These are phyloP conservation scores for Xanthia togata DNA, from an alignment of 2,888 invertebrate species.

Conservation along the genomic window DNA sequence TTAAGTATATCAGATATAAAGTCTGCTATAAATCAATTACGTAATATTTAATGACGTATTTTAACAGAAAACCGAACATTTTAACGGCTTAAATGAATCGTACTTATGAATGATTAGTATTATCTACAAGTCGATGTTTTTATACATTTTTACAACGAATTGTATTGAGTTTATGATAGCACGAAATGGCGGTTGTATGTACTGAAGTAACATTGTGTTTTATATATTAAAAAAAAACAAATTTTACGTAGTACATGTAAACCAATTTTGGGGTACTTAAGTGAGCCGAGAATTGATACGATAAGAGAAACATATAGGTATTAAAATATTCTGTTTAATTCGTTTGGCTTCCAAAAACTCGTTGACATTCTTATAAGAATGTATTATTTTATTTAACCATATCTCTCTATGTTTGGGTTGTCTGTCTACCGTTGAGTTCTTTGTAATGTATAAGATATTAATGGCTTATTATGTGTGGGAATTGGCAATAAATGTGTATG, in stretches of 20 bases:
- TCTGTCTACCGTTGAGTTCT: conserved; percentile 26
- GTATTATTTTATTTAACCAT: conserved; percentile 57
- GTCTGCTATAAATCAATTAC: conserved; percentile 63
- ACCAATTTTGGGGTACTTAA: conserved; percentile 68
- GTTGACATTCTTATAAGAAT: conserved; percentile 75
- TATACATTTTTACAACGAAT: conserved; percentile 88
- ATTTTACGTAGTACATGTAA: conserved; percentile 49
- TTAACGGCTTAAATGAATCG: conserved; percentile 66
- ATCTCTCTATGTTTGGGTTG: conserved; percentile 35
- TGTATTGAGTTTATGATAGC: conserved; percentile 56
- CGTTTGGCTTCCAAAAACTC: conserved; percentile 74
- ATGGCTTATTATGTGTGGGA: conserved; percentile 74
- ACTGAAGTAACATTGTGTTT: conserved; percentile 58
- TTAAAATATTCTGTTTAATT: conserved; percentile 55
- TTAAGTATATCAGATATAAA: conserved; percentile 56
- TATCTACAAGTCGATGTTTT: conserved; percentile 83
- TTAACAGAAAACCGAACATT: conserved; percentile 58
- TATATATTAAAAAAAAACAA: conserved; percentile 40
- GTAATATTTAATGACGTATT: conserved; percentile 64
- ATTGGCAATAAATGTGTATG: conserved; percentile 78
- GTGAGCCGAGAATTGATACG: conserved; percentile 54
- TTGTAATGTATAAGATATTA: conserved; percentile 50
- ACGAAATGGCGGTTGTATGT: conserved; percentile 47
- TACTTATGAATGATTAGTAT: conserved; percentile 81
- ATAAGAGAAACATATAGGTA: conserved; percentile 50